Conservation (phyloP, 2,797 vertebrate species). For the Acestrorhynchus altus region DNA sequence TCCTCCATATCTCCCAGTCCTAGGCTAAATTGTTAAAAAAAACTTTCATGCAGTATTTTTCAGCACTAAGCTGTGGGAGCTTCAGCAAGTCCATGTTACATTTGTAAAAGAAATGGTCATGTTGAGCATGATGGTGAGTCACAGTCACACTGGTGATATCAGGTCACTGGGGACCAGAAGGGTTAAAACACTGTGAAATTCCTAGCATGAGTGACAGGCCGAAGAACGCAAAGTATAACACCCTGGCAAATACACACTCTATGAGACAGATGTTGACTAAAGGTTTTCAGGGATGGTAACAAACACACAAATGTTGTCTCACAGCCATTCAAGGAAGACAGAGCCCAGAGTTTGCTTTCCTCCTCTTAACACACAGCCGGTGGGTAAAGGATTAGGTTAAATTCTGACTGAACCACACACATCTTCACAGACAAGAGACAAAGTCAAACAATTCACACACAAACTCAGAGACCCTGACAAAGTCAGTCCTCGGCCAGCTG, state of each 20-base stretch:
- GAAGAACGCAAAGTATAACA: conserved; percentile 40
- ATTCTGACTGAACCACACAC: conserved; percentile 40
- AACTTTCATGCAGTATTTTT: too few species aligned
- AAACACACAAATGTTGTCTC: conserved; percentile 30
- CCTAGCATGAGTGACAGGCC: conserved; percentile 43
- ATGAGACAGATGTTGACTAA: conserved; percentile 44
- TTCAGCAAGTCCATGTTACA: background rate
- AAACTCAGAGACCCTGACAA: conserved; percentile 45
- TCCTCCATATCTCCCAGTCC: too few species aligned
- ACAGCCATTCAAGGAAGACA: background rate
- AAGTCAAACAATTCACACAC: conserved; percentile 45
- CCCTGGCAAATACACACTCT: conserved; percentile 36
- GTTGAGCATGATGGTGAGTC: conserved; percentile 10
- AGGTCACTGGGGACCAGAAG: conserved; percentile 23
- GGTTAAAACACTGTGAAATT: conserved; percentile 53
- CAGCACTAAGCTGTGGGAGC: background rate
- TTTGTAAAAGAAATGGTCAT: background rate
- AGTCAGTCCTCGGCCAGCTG: conserved; percentile 41
- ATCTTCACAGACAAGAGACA: conserved; percentile 48
- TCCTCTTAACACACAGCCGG: conserved; percentile 25
- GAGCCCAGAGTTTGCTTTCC: conserved; percentile 12
- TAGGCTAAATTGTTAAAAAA: too few species aligned
- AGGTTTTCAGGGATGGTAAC: conserved; percentile 22
- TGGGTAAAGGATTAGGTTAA: conserved; percentile 20
- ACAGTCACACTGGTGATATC: conserved; percentile 5